Conservation (phyloP, 2,113 vertebrate genomes). For the Forbesichthys agassizii region DNA sequence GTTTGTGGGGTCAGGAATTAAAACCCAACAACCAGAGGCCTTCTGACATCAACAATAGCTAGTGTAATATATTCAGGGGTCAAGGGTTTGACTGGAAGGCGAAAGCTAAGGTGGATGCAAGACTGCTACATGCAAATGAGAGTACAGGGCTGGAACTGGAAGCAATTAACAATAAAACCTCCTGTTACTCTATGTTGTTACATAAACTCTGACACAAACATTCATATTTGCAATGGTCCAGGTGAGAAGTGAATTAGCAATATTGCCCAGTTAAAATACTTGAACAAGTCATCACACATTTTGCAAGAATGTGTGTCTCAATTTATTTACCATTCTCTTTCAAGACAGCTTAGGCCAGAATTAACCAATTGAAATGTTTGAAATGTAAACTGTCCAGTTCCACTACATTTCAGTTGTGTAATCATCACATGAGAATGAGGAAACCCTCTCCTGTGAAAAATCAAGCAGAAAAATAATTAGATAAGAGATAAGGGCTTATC, state of each 20-base stretch:
- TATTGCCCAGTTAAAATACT: background rate
- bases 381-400: too few species aligned
- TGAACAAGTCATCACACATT: background rate
- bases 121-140: conserved; percentile 33
- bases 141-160: background rate
- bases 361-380: too few species aligned
- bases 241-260: background rate
- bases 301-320: background rate
- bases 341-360: too few species aligned
- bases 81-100: background rate
- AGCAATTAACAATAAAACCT: conserved; percentile 8
- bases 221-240: background rate
- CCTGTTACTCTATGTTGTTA: conserved; percentile 13
- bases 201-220: conserved; percentile 31
- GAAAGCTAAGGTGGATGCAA: conserved; percentile 21
- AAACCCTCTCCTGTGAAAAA: too few species aligned
- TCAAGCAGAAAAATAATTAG: too few species aligned
- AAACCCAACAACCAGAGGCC: background rate
- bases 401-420: too few species aligned
- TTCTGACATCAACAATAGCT: conserved; percentile 22
- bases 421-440: too few species aligned
- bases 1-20: too few species aligned
- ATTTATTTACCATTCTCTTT: too few species aligned
- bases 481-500: too few species aligned
- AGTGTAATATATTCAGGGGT: background rate